Evolutionary conservation across 2,113 vertebrate genomes (phyloP).

Genomic region (Bujurquina vittata): DNA sequence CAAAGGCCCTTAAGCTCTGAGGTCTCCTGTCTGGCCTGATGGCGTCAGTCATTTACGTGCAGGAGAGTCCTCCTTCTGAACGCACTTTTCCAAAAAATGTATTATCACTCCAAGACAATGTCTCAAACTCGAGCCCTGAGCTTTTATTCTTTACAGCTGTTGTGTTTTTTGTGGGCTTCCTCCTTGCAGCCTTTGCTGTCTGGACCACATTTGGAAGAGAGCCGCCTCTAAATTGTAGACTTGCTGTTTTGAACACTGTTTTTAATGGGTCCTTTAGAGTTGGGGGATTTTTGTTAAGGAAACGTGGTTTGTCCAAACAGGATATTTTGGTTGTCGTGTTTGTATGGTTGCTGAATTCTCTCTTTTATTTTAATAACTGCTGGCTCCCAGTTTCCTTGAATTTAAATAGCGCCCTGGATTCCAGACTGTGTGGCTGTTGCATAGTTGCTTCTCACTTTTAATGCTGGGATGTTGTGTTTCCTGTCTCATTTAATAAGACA

Average conservation of each 20-base stretch:
- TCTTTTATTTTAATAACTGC: conserved; percentile 47
- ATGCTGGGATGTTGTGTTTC: conserved; percentile 36
- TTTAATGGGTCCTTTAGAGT: conserved; percentile 68
- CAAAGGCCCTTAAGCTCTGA: neutral
- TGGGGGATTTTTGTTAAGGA: conserved; percentile 63
- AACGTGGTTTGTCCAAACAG: conserved; percentile 60
- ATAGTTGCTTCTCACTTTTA: conserved; percentile 35
- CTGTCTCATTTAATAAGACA: conserved; percentile 54
- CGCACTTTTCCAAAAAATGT: neutral
- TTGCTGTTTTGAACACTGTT: conserved; percentile 64
- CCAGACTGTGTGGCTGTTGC: conserved; percentile 30
- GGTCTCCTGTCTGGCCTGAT: neutral
- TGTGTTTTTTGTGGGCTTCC: conserved; percentile 70
- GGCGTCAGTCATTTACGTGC: neutral
- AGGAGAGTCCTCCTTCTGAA: conserved; percentile 17
- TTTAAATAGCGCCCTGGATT: conserved; percentile 24
- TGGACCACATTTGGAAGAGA: conserved; percentile 71
- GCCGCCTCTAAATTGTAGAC: conserved; percentile 70
- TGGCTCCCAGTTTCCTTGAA: neutral
- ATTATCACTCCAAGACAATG: conserved; percentile 56
- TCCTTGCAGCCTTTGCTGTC: conserved; percentile 69
- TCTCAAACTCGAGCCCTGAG: conserved; percentile 50
- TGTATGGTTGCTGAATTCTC: conserved; percentile 46
- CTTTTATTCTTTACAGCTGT: conserved; percentile 73
- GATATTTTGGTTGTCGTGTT: conserved; percentile 64